phyloP scores from a whole-genome alignment of 2,113 vertebrate species.

The Nettapus auritus region DNA sequence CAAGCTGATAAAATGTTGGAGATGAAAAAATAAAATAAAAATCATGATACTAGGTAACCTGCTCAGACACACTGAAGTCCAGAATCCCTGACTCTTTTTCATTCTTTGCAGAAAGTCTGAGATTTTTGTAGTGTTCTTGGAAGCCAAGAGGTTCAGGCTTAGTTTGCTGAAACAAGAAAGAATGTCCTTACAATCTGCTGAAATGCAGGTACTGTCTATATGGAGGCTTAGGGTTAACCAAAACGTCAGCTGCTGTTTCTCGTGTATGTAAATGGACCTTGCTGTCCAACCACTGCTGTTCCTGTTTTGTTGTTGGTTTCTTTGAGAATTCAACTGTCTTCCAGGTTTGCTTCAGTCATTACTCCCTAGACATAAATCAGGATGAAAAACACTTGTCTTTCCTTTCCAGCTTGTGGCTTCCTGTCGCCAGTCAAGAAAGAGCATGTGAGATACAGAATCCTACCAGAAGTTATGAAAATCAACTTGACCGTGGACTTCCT shows the following conservation, averaged over 20 bases:
- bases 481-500: background rate
- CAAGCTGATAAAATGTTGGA: background rate
- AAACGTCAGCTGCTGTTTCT: background rate
- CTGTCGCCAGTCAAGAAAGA: background rate
- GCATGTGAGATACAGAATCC: fast-evolving
- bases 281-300: background rate
- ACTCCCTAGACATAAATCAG: background rate
- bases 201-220: background rate
- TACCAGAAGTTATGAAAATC: background rate
- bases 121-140: background rate
- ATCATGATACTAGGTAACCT: background rate
- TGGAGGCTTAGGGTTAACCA: background rate
- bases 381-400: background rate
- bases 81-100: background rate
- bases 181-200: background rate
- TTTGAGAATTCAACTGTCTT: background rate
- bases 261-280: too few species aligned
- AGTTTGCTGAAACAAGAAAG: background rate
- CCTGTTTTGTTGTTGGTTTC: background rate
- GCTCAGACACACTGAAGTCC: background rate
- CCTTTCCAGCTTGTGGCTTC: background rate
- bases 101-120: background rate
- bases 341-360: background rate
- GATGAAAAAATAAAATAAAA: background rate
- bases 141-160: background rate